phyloP scores from a whole-genome alignment of 2,888 invertebrate genomes.

The Patella caerulea region DNA sequence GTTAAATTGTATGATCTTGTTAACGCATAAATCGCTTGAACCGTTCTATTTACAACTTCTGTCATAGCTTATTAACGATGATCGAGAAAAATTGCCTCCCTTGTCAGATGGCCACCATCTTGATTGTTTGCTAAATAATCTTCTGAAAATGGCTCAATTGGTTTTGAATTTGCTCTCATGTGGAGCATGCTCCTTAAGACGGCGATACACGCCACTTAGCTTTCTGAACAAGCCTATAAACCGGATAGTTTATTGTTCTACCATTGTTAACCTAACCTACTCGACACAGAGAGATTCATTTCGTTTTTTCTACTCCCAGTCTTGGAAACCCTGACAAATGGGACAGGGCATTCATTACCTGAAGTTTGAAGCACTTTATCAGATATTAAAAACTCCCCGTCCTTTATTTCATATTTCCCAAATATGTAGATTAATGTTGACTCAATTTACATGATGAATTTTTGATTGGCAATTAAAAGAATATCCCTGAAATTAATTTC shows the following conservation, averaged over 20 bases:
- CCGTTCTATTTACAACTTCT: too few species aligned
- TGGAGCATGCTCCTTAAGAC: slow-evolving; percentile 2
- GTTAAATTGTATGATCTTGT: too few species aligned
- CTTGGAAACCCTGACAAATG: slow-evolving; percentile 1
- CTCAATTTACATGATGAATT: slow-evolving; percentile 7
- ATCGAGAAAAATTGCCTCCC: slow-evolving; percentile 2
- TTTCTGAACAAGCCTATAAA: neutral
- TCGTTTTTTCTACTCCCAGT: neutral
- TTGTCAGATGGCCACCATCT: neutral
- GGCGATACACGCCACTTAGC: slow-evolving; percentile 7
- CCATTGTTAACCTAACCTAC: too few species aligned
- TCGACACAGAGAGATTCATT: neutral
- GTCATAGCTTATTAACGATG: too few species aligned
- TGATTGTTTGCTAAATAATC: slow-evolving; percentile 9
- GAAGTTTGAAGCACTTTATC: neutral
- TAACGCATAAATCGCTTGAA: too few species aligned
- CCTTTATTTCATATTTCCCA: neutral
- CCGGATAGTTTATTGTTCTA: too few species aligned
- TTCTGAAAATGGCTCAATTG: slow-evolving; percentile 5
- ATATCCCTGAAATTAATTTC: slow-evolving; percentile 2
- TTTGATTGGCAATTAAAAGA: slow-evolving; percentile 5
- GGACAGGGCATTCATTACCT: slow-evolving; percentile 2
- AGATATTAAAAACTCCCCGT: neutral
- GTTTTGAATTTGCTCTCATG: slow-evolving; percentile 10
- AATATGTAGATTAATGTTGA: slow-evolving; percentile 2